Evolutionary conservation across 2,113 vertebrate species (phyloP), one percentile per base, ranked within the genome.

Genomic region (Miniopterus natalensis): DNA sequence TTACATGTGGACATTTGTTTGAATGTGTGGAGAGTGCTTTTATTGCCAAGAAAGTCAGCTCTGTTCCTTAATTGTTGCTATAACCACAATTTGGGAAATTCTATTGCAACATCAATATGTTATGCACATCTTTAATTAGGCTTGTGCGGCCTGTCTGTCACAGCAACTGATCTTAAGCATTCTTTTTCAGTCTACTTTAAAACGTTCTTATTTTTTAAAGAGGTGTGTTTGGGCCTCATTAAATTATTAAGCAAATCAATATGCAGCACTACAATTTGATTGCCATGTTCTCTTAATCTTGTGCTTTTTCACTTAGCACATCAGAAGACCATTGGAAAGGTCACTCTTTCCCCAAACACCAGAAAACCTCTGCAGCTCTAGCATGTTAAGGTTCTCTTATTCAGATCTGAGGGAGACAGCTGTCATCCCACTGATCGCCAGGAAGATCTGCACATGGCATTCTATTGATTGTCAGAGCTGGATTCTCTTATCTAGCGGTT

Each of bases 1-100:
- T 94, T 95, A 95, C 89, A 91, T 84, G 68, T 94, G 47, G 78
- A 92, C 96, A 75, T 95, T 96, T 87, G 95, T 91, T 87, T 93
- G 57, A 97, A 94, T 97, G 77, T 77, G 74, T 89, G 45, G 31
- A 84, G 47, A 53, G 3, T 71, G 55, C 31, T 95, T 97, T 94
- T 71, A 96, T 95, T 91, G 65, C 90, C 68, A 92, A 92, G 81
- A 91, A 93, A 91, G 94, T 84, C 88, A 93, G 92, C 42, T 95
- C 91, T 96, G 92, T 97, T 94, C 93, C 96, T 97, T 98, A 98
- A 97, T 96, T 97, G 98, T 98, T 97, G 96, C 98, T 97, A 98
- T 98, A 98, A 98, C 94, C 95, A 98, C 98, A 97, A 96, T 97
- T 98, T 93, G 88, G 97, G 96, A 97, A 97, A 97, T 97, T 95